These are phyloP conservation scores for Umimayanthus kanabou DNA, from an alignment of 92 coral and sea anemone species.

Conservation along the genomic window DNA sequence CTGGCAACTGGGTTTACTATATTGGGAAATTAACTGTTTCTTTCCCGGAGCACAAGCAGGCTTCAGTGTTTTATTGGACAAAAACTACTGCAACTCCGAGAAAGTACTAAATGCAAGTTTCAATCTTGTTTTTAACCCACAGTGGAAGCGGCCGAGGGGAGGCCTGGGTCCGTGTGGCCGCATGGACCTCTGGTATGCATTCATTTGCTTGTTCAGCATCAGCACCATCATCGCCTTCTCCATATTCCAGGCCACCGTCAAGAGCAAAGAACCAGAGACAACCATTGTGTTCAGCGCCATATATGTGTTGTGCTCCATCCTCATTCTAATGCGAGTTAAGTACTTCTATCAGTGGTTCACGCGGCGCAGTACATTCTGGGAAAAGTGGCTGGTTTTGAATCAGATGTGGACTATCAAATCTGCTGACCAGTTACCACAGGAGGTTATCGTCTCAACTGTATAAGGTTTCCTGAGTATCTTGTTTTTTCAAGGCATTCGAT, in stretches of 20 bases:
- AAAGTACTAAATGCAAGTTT: no score
- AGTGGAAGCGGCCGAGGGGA: slow-evolving; percentile 94
- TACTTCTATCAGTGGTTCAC: slow-evolving; percentile 94
- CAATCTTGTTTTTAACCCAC: slow-evolving; percentile 1
- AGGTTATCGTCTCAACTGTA: slow-evolving; percentile 31
- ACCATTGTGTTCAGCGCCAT: slow-evolving; percentile 87
- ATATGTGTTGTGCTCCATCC: slow-evolving; percentile 86
- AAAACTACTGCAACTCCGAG: no score
- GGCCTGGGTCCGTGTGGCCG: slow-evolving; percentile 87
- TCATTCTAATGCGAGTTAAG: slow-evolving; percentile 78
- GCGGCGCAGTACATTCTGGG: slow-evolving; percentile 84
- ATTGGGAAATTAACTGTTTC: no score
- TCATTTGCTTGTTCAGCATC: slow-evolving; percentile 78
- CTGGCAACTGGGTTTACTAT: no score
- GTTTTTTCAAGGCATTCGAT: no score
- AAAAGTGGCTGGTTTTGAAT: slow-evolving; percentile 82
- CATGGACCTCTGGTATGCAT: slow-evolving; percentile 89
- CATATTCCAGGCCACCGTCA: slow-evolving; percentile 73
- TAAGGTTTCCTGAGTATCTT: neutral
- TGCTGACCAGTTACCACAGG: slow-evolving; percentile 35
- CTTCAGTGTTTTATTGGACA: no score
- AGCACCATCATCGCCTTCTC: slow-evolving; percentile 85
- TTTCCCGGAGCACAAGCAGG: no score
- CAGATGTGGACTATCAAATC: slow-evolving; percentile 76
- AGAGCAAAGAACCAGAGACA: slow-evolving; percentile 76